Evolutionary conservation across 2,113 vertebrate species (phyloP), one percentile per base, ranked within the genome.

Genomic region (Apodemus speciosus): DNA sequence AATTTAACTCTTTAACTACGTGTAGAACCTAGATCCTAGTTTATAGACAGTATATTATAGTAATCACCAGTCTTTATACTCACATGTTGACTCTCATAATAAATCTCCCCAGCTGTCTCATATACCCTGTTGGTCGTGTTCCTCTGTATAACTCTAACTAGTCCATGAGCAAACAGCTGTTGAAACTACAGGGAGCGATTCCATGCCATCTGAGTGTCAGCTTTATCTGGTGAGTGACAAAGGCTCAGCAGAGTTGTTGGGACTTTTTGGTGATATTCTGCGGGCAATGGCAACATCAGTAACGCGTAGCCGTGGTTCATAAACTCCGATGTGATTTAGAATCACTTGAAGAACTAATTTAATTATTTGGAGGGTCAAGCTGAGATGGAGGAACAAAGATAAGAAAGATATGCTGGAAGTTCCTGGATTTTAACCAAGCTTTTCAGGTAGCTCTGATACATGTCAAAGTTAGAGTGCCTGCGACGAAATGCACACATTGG

Each of bases 1-100:
- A 90, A 68, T 72, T 94, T 51, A 66, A 77, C 72, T 71, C 68
- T n/a, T 89, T 66, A 76, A 76, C 30, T 90, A 20, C 27, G 56
- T 77, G 43, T 4, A 32, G 20, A 27, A 77, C 64, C 58, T 88
- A 16, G 68, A 53, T 93, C 73, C 7, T 10, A 86, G 8, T 91
- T 46, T 81, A n/a, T 8, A 87, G 75, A 83, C 5, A 46, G 53
- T 49, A 43, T 58, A 32, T 38, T 87, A 23, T 58, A 60, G 35
- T 21, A 81, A 18, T 66, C 56, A 49, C 72, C n/a, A n/a, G n/a
- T 27, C n/a, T 56, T 85, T 21, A 20, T 43, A 51, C 53, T 49
- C 18, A 71, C 1, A 80, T 64, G 25, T 73, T 4, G 15, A 20
- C 38, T 46, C 79, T 30, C n/a, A 15, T 62, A 40, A 5, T n/a